Percentiles rank a stretch among this genome's conserved stretches.
These are phyloP conservation scores for Nannospalax galili DNA, from an alignment of 2,113 vertebrate genomes.

Conservation along the genomic window DNA sequence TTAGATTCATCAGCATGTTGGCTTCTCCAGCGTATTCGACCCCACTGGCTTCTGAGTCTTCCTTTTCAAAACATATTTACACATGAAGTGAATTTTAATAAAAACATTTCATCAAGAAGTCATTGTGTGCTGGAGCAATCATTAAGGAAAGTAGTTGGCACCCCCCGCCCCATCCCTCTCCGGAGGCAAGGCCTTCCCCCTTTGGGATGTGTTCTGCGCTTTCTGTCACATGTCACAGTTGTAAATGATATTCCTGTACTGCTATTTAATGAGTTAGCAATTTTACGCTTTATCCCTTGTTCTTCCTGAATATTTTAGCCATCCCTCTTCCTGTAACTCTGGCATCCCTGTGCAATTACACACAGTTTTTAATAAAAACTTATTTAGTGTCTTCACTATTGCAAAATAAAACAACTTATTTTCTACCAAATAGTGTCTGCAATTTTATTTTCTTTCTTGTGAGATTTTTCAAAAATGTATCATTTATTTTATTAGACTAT, in stretches of 20 bases:
- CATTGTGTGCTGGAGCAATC: neutral
- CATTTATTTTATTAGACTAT: conserved; percentile 9
- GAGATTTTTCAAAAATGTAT: neutral
- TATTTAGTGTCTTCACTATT: neutral
- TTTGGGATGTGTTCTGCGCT: neutral
- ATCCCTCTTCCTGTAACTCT: neutral
- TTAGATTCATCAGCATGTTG: neutral
- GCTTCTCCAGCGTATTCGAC: neutral
- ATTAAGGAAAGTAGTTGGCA: neutral
- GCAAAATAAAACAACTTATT: neutral
- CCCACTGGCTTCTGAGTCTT: neutral
- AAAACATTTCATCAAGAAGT: neutral
- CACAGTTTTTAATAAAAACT: neutral
- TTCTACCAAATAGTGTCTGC: neutral
- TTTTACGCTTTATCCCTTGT: neutral
- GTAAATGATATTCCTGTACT: neutral
- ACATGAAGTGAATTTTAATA: neutral
- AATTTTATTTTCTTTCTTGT: conserved; percentile 26
- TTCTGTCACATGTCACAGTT: neutral
- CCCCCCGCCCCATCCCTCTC: neutral
- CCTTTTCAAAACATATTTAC: neutral
- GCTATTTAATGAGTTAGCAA: neutral
- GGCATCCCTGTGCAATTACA: neutral
- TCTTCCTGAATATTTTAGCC: conserved; percentile 15
- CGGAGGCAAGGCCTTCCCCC: neutral